A percentile compares a stretch with the other conserved stretches of the same genome.
Evolutionary conservation across 1,140 invertebrate species (phyloP).

Genomic region (Colletes gigas): DNA sequence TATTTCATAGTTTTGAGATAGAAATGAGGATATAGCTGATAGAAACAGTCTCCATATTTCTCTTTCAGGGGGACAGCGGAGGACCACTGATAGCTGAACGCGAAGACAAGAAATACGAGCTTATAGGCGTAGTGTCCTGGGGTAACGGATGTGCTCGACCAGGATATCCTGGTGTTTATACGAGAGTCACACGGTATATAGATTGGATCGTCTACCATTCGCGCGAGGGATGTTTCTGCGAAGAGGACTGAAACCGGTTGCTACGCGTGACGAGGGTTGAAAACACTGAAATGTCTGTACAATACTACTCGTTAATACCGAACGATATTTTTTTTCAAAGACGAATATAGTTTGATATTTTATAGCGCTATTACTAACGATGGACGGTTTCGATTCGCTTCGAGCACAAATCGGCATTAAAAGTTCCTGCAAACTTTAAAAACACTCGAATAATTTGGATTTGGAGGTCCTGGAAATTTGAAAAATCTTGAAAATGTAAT

Average conservation of each 20-base stretch:
- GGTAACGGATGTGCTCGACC: constrained; percentile 81
- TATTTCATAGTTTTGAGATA: not conserved
- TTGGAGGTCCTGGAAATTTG: not conserved
- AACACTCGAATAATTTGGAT: not conserved
- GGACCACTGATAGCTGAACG: constrained; percentile 90
- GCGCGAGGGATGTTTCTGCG: constrained; percentile 84
- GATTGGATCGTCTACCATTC: constrained; percentile 85
- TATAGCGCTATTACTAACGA: not conserved
- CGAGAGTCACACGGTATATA: constrained; percentile 85
- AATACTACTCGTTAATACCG: not conserved
- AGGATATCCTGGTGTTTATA: constrained; percentile 87
- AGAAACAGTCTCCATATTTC: not conserved
- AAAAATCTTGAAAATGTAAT: not conserved
- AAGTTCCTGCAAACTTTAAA: not conserved
- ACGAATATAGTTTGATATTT: not conserved
- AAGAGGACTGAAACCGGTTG: constrained; percentile 47
- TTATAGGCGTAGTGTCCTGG: constrained; percentile 85
- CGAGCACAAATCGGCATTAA: not conserved
- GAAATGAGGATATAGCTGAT: not conserved
- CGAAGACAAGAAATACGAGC: constrained; percentile 87
- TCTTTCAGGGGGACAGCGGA: constrained; percentile 91
- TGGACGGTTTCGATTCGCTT: not conserved
- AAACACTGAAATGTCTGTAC: not conserved
- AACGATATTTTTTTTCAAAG: not conserved
- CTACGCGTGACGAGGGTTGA: no score